Conservation (phyloP, 2,888 invertebrate species). For the Sceliomorpha sp. region DNA sequence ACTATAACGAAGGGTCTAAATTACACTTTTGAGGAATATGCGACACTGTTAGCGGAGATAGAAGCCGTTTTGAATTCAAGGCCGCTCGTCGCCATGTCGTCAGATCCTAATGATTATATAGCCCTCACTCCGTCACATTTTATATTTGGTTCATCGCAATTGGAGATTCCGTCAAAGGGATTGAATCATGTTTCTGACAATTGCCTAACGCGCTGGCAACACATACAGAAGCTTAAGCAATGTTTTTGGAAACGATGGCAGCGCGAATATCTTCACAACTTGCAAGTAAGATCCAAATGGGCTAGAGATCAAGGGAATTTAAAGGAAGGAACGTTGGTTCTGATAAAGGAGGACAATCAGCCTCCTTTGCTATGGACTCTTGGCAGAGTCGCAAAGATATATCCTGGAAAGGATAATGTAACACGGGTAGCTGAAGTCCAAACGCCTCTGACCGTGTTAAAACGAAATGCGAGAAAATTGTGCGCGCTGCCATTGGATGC, state of each 20-base stretch:
- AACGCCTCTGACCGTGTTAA: no score
- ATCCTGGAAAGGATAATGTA: no score
- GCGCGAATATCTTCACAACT: conserved; percentile 43
- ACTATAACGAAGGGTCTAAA: conserved; percentile 50
- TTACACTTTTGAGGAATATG: conserved; percentile 4
- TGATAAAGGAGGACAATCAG: no score
- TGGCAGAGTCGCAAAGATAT: no score
- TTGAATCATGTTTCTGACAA: conserved; percentile 6
- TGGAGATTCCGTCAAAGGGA: background rate
- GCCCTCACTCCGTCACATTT: conserved; percentile 13
- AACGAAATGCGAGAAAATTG: no score
- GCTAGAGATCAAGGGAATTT: no score
- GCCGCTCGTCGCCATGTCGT: conserved; percentile 3
- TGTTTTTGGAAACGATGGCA: conserved; percentile 55
- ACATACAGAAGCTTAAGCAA: conserved; percentile 20
- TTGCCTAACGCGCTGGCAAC: background rate
- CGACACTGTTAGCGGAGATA: conserved; percentile 13
- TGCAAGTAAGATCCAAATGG: conserved; percentile 54
- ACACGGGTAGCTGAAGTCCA: no score
- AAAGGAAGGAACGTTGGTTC: no score
- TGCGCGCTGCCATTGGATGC: no score
- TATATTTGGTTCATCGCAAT: background rate
- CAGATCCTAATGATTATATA: conserved; percentile 7
- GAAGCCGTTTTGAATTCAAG: conserved; percentile 17
- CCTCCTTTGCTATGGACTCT: no score